These are phyloP conservation scores for Drosophila greeni DNA, from an alignment of 2,888 invertebrate species.

Conservation along the genomic window DNA sequence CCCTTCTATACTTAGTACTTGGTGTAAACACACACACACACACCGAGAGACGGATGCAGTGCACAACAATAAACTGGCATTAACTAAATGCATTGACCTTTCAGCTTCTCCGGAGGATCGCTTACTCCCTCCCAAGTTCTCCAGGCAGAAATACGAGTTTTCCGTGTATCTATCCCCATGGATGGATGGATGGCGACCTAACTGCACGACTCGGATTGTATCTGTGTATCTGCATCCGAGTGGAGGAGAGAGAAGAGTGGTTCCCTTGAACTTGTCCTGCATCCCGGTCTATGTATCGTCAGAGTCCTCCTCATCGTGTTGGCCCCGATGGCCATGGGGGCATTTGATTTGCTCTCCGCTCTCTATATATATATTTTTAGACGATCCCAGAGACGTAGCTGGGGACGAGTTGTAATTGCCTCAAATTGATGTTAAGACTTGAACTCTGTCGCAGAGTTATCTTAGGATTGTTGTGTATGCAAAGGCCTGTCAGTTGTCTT, in stretches of 20 bases:
- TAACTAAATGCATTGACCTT: slow-evolving; percentile 73
- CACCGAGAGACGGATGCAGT: neutral
- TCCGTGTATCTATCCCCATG: slow-evolving; percentile 68
- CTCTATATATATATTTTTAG: slow-evolving; percentile 67
- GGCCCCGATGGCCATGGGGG: slow-evolving; percentile 51
- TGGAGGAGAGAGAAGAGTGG: slow-evolving; percentile 56
- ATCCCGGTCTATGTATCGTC: slow-evolving; percentile 62
- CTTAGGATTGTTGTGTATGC: slow-evolving; percentile 3
- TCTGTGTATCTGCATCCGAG: slow-evolving; percentile 25
- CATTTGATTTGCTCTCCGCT: slow-evolving; percentile 64
- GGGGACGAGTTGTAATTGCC: slow-evolving; percentile 36
- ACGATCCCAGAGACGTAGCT: slow-evolving; percentile 24
- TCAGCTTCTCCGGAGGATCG: slow-evolving; percentile 40
- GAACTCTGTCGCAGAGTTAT: slow-evolving; percentile 24
- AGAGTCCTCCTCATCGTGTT: slow-evolving; percentile 45
- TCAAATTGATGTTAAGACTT: slow-evolving; percentile 24
- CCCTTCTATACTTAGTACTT: slow-evolving; percentile 11
- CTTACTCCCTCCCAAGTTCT: slow-evolving; percentile 28
- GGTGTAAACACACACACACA: slow-evolving; percentile 25
- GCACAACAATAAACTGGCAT: slow-evolving; percentile 38
- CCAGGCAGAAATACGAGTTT: slow-evolving; percentile 69
- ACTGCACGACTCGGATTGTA: slow-evolving; percentile 47
- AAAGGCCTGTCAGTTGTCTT: neutral
- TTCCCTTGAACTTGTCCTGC: slow-evolving; percentile 70
- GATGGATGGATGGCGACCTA: slow-evolving; percentile 39